Conservation (phyloP, 2,797 vertebrate genomes). For the Hephaestus fuliginosus region DNA sequence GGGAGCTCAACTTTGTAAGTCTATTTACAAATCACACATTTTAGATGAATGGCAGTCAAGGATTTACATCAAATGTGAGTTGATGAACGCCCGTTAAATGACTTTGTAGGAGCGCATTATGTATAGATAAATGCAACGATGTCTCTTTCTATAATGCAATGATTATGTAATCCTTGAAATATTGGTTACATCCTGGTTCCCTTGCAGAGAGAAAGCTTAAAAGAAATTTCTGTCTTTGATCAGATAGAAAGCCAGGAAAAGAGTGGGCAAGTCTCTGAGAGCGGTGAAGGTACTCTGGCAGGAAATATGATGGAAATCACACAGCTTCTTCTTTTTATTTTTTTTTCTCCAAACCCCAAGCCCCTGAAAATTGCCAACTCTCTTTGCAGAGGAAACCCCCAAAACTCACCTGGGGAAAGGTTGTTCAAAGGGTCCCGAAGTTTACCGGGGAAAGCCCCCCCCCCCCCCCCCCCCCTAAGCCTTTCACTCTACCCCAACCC, state of each 20-base stretch:
- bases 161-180: constrained; percentile 79
- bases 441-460: constrained; percentile 45
- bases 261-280: constrained; percentile 65
- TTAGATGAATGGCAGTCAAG: constrained; percentile 42
- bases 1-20: constrained; percentile 27
- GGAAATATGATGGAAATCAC: constrained; percentile 76
- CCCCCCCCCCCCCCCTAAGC: neutral
- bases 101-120: constrained; percentile 32
- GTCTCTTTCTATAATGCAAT: constrained; percentile 71
- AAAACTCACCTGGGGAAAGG: constrained; percentile 78
- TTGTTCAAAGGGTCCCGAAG: constrained; percentile 74
- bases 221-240: constrained; percentile 75
- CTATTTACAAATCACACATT: constrained; percentile 59
- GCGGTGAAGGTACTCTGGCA: constrained; percentile 63
- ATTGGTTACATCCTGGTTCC: constrained; percentile 67
- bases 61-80: constrained; percentile 28
- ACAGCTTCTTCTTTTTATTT: constrained; percentile 42
- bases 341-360: constrained; percentile 48
- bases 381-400: constrained; percentile 79
- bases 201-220: constrained; percentile 67
- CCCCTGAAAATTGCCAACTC: constrained; percentile 74
- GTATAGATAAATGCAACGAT: constrained; percentile 41
- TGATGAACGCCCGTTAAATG: constrained; percentile 40
- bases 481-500: neutral
- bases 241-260: constrained; percentile 63